Conservation (phyloP, 1,140 invertebrate genomes). For the Pseudomyrmex flavicornis region DNA sequence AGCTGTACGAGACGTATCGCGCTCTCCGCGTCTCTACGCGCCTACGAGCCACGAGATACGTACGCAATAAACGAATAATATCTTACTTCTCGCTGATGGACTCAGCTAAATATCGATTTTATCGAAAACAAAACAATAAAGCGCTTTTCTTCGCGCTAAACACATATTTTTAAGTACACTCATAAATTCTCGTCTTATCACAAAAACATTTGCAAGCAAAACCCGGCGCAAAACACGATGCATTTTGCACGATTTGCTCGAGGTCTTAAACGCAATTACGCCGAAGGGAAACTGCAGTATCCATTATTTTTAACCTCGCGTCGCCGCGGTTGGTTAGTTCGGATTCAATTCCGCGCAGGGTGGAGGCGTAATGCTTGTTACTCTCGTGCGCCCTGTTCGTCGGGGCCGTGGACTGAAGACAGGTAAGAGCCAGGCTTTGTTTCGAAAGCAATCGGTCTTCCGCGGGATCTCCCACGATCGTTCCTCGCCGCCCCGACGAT, state of each 20-base stretch:
- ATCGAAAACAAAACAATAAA: too few relatives aligned
- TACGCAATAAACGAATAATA: neutral
- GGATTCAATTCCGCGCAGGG: conserved; percentile 51
- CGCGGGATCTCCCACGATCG: conserved; percentile 55
- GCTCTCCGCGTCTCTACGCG: neutral
- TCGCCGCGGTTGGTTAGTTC: conserved; percentile 26
- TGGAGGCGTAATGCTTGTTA: conserved; percentile 54
- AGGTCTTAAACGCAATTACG: conserved; percentile 45
- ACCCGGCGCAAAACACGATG: too few relatives aligned
- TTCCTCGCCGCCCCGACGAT: conserved; percentile 30
- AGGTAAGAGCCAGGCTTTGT: conserved; percentile 56
- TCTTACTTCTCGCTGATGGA: too few relatives aligned
- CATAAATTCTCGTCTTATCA: neutral
- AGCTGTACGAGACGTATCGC: neutral
- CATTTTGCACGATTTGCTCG: neutral
- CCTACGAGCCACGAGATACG: too few relatives aligned
- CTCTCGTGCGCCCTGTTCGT: conserved; percentile 36
- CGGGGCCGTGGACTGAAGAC: conserved; percentile 46
- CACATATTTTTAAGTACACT: too few relatives aligned
- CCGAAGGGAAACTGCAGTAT: conserved; percentile 19
- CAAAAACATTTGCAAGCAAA: conserved; percentile 16
- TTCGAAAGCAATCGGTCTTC: conserved; percentile 58
- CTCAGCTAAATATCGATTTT: too few relatives aligned
- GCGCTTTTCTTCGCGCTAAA: too few relatives aligned
- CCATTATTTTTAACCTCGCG: conserved; percentile 53